These are phyloP conservation scores for Syngnathus rostellatus DNA, from an alignment of 2,797 vertebrate species.

Conservation along the genomic window DNA sequence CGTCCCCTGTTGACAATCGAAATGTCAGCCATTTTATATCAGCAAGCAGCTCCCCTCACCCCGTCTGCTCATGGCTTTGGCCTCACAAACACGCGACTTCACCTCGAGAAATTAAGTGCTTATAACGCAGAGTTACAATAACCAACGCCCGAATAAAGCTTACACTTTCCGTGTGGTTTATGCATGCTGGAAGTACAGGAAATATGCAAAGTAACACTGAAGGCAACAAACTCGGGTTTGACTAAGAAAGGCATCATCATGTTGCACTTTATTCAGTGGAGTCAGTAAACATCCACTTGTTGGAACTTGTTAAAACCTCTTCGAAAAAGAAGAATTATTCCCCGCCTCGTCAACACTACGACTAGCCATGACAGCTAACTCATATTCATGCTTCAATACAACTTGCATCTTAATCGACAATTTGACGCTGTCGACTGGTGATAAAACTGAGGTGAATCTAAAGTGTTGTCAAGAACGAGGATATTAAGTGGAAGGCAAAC, in stretches of 20 bases:
- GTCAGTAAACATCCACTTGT: conserved; percentile 16
- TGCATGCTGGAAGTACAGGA: conserved; percentile 46
- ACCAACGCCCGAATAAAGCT: conserved; percentile 34
- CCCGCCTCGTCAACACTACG: conserved; percentile 23
- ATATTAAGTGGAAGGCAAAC: background rate
- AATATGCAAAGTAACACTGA: conserved; percentile 45
- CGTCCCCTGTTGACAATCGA: conserved; percentile 62
- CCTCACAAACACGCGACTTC: conserved; percentile 31
- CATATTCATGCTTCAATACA: conserved; percentile 26
- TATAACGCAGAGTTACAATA: conserved; percentile 27
- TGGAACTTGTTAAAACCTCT: conserved; percentile 14
- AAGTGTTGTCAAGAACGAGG: background rate
- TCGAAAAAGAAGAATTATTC: conserved; percentile 18
- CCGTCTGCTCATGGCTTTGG: conserved; percentile 52
- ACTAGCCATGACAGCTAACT: conserved; percentile 55
- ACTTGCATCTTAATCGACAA: conserved; percentile 1
- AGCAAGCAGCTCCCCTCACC: conserved; percentile 52
- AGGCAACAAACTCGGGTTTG: conserved; percentile 47
- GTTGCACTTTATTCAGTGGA: conserved; percentile 45
- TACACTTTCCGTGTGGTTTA: conserved; percentile 36
- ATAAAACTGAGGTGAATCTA: background rate
- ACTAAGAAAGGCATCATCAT: conserved; percentile 40
- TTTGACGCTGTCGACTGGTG: background rate
- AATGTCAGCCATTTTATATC: conserved; percentile 70
- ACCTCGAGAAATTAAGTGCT: conserved; percentile 28